phyloP scores from a whole-genome alignment of 1,140 invertebrate genomes.

The Globodera ellingtonae region DNA sequence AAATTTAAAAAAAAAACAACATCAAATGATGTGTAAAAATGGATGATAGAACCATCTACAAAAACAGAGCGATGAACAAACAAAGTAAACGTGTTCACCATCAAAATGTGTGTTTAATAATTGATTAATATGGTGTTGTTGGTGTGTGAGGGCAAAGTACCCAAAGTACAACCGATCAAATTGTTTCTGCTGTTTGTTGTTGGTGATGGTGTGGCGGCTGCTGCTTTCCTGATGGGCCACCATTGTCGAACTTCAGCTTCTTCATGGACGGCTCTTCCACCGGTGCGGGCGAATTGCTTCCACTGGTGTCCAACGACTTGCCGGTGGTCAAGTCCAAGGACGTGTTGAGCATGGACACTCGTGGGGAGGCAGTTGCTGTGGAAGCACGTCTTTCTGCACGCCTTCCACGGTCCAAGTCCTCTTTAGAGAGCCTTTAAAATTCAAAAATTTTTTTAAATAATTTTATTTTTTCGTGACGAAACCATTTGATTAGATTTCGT shows the following conservation, averaged over 20 bases:
- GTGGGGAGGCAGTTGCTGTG: not conserved
- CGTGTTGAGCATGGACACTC: constrained; percentile 1
- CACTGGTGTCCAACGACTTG: not conserved
- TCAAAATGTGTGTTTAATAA: no score
- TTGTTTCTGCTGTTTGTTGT: no score
- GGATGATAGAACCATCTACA: no score
- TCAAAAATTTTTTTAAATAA: not conserved
- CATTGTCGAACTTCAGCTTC: not conserved
- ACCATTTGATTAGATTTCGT: constrained; percentile 48
- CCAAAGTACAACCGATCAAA: no score
- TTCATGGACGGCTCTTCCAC: not conserved
- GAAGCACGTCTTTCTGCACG: constrained; percentile 15
- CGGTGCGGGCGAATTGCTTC: not conserved
- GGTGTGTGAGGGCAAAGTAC: no score
- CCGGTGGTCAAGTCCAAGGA: not conserved
- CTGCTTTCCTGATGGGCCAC: no score
- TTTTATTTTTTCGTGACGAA: not conserved
- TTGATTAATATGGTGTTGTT: no score
- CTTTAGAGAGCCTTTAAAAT: constrained; percentile 28
- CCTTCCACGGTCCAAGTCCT: constrained; percentile 26
- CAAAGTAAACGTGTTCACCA: no score
- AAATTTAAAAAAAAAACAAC: no score
- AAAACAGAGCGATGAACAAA: no score
- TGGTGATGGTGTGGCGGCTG: no score
- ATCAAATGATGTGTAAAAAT: no score